Conservation (phyloP, 2,113 vertebrate species). For the Nesogale talazaci region DNA sequence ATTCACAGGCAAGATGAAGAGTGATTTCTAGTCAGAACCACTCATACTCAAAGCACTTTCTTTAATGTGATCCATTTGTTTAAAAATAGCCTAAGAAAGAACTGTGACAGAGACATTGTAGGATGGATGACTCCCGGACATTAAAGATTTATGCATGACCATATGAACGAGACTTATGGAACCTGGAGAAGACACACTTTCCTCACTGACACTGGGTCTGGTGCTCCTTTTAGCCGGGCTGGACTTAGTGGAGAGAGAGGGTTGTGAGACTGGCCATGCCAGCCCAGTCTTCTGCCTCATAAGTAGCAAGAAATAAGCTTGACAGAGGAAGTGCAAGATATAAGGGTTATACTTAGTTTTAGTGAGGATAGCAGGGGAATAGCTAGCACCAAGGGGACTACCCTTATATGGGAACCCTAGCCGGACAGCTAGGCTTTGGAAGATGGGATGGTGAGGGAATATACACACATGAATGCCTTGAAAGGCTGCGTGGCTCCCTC, state of each 20-base stretch:
- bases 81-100: neutral
- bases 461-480: neutral
- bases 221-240: neutral
- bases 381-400: neutral
- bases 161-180: neutral
- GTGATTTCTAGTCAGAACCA: constrained; percentile 16
- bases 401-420: neutral
- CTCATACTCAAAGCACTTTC: neutral
- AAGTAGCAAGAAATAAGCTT: neutral
- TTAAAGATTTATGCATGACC: neutral
- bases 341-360: constrained; percentile 14
- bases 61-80: neutral
- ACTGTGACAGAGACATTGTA: neutral
- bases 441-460: neutral
- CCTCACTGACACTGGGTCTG: neutral
- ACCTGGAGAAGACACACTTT: neutral
- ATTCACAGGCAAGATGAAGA: neutral
- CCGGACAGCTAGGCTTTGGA: neutral
- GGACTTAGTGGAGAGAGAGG: neutral
- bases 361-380: constrained; percentile 5
- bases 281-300: neutral
- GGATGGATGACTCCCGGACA: neutral
- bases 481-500: neutral
- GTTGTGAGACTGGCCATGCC: neutral
- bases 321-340: neutral